These are phyloP conservation scores for Melikaiella ostensackeni DNA, from an alignment of 2,888 invertebrate species.

Conservation along the genomic window DNA sequence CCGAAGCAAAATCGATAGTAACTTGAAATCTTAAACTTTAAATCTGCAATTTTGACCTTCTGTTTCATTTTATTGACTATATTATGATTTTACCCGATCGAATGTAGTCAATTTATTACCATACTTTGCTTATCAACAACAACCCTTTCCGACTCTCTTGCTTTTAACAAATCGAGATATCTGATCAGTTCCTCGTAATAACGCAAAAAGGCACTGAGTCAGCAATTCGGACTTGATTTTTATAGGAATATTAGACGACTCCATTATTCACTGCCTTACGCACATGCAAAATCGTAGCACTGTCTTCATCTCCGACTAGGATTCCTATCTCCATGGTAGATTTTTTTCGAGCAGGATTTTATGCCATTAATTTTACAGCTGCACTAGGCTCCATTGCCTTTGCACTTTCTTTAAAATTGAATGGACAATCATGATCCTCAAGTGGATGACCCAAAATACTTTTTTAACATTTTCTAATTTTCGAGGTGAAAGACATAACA, in stretches of 20 bases:
- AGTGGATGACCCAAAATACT: conserved; percentile 42
- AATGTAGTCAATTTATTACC: too few species aligned
- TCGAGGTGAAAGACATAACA: conserved; percentile 44
- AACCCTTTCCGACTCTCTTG: not conserved
- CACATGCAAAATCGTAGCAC: conserved; percentile 3
- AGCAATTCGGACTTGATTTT: too few species aligned
- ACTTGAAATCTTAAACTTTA: too few species aligned
- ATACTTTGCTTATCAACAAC: too few species aligned
- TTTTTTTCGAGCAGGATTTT: not conserved
- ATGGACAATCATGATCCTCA: conserved; percentile 50
- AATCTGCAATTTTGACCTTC: too few species aligned
- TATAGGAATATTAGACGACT: conserved; percentile 28
- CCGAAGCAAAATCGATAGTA: too few species aligned
- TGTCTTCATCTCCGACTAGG: conserved; percentile 27
- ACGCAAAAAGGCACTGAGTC: too few species aligned
- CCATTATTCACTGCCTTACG: conserved; percentile 15
- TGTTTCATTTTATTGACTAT: not conserved
- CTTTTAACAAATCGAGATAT: not conserved
- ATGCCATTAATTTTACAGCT: conserved; percentile 34
- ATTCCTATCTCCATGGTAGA: conserved; percentile 26
- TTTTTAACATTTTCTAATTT: conserved; percentile 45
- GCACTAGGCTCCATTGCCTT: conserved; percentile 51
- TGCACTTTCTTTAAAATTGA: conserved; percentile 49
- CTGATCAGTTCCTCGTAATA: too few species aligned
- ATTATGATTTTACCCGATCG: too few species aligned